Percentiles rank a stretch among this genome's conserved stretches.
Conservation (phyloP, 2,888 invertebrate genomes). For the Stenodera caucasica region DNA sequence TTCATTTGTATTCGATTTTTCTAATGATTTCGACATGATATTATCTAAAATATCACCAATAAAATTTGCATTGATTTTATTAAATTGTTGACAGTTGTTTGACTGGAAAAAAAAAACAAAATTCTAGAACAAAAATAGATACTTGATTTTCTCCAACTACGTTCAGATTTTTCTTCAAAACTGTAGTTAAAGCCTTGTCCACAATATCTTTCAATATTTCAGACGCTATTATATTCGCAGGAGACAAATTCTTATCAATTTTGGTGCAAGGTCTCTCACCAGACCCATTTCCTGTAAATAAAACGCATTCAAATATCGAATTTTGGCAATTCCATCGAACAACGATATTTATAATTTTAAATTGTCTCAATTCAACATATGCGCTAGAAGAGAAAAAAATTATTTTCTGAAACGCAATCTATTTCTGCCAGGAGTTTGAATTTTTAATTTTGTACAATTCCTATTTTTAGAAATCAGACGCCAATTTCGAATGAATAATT, state of each 20-base stretch:
- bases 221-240: constrained; percentile 38
- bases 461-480: neutral
- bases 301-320: too few relatives aligned
- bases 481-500: too few relatives aligned
- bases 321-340: too few relatives aligned
- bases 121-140: neutral
- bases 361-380: too few relatives aligned
- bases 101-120: constrained; percentile 5
- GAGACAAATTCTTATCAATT: neutral
- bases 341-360: too few relatives aligned
- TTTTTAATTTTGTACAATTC: neutral
- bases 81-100: constrained; percentile 12
- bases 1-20: constrained; percentile 26
- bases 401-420: neutral
- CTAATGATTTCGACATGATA: constrained; percentile 17
- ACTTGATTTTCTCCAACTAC: neutral
- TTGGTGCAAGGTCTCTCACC: neutral
- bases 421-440: neutral
- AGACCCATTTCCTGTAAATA: neutral
- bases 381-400: neutral
- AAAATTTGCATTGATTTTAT: constrained; percentile 25
- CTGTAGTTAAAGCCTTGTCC: constrained; percentile 50
- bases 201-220: constrained; percentile 51
- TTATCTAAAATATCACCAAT: constrained; percentile 39
- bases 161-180: constrained; percentile 26